A percentile compares a stretch with the other conserved stretches of the same genome.
Evolutionary conservation across 2,113 vertebrate species (phyloP).

Genomic region (Synodontis membranacea): DNA sequence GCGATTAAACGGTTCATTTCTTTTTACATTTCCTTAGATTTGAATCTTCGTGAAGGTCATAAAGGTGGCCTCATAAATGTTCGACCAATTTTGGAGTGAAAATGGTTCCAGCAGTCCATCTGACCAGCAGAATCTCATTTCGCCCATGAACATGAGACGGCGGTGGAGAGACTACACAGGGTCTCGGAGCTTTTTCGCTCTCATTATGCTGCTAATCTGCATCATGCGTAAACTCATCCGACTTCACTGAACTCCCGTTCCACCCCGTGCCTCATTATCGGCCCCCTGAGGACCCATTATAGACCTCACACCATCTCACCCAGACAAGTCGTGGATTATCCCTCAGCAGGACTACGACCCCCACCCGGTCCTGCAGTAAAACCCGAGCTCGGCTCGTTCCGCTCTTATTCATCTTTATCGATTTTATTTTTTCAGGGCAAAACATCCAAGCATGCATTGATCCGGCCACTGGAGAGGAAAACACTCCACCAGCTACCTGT

Average conservation of each 20-base stretch:
- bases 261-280: slow-evolving; percentile 25
- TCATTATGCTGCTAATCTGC: slow-evolving; percentile 3
- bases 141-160: neutral
- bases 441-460: slow-evolving; percentile 30
- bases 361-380: neutral
- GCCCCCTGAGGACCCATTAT: slow-evolving; percentile 27
- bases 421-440: slow-evolving; percentile 48
- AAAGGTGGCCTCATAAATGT: too few species aligned
- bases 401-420: slow-evolving; percentile 55
- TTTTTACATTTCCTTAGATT: too few species aligned
- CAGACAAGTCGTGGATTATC: slow-evolving; percentile 12
- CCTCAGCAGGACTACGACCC: slow-evolving; percentile 37
- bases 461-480: neutral
- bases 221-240: slow-evolving; percentile 32
- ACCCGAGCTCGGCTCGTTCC: slow-evolving; percentile 51
- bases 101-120: neutral
- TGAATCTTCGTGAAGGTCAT: too few species aligned
- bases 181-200: neutral
- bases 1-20: too few species aligned
- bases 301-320: neutral
- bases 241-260: neutral
- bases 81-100: neutral
- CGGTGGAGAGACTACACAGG: neutral
- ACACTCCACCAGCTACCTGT: neutral
- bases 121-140: slow-evolving; percentile 15